A percentile compares a stretch with the other conserved stretches of the same genome.
Evolutionary conservation across 35 echinoderm and acorn worm genomes (phyloP).

Genomic region (Apostichopus japonicus): DNA sequence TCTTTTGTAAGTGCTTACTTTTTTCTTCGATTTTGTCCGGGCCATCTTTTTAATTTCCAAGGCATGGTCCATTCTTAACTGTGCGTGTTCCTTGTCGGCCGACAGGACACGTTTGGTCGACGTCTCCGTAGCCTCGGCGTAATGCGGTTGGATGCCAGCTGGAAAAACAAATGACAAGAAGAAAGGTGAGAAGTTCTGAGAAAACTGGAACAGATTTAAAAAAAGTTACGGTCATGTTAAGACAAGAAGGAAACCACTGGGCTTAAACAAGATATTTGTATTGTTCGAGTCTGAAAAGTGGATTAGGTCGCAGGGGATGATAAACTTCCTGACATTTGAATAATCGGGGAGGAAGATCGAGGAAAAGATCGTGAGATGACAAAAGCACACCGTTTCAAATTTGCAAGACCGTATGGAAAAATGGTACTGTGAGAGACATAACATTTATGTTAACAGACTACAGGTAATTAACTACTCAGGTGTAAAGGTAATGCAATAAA

Average conservation of each 20-base stretch:
- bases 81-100: slow-evolving; percentile 41
- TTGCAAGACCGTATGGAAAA: no score
- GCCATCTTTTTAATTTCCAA: slow-evolving; percentile 23
- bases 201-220: not conserved
- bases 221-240: not conserved
- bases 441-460: no score
- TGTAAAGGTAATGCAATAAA: no score
- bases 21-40: slow-evolving; percentile 22
- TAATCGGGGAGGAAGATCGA: not conserved
- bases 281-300: not conserved
- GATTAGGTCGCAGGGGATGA: not conserved
- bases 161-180: slow-evolving; percentile 17
- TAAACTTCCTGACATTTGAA: no score
- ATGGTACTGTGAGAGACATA: no score
- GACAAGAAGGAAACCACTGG: not conserved
- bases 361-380: not conserved
- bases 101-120: slow-evolving; percentile 65
- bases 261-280: not conserved
- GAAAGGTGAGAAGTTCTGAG: not conserved
- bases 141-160: slow-evolving; percentile 76
- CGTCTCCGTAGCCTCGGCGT: slow-evolving; percentile 85
- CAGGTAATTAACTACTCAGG: no score
- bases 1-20: not conserved
- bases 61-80: slow-evolving; percentile 41
- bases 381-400: no score